Evolutionary conservation across 2,888 invertebrate genomes (phyloP).

Genomic region (Ecliptopera silaceata): DNA sequence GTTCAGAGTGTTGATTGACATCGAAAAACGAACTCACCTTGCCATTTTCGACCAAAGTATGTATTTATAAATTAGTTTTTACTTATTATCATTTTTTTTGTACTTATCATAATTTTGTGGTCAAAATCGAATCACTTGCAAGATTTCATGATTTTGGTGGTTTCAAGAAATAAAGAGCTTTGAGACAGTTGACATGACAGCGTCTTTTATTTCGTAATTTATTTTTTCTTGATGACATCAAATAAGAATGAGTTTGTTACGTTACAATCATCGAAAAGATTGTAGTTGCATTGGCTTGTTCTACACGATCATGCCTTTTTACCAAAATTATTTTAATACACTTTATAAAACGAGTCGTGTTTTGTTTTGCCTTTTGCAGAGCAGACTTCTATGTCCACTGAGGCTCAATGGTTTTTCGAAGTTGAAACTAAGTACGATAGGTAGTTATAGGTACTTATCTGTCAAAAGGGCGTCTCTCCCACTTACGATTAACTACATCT

Average conservation of each 20-base stretch:
- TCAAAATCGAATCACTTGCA: slow-evolving; percentile 16
- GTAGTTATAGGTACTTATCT: no score
- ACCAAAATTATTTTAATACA: no score
- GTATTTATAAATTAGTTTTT: slow-evolving; percentile 25
- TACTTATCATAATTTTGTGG: slow-evolving; percentile 25
- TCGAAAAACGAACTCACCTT: slow-evolving; percentile 34
- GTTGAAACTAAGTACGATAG: no score
- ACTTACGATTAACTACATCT: not conserved
- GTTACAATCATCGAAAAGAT: no score
- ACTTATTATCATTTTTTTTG: slow-evolving; percentile 38
- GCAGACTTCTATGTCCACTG: no score
- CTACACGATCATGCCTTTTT: no score
- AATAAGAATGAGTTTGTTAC: not conserved
- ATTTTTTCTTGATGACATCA: slow-evolving; percentile 1
- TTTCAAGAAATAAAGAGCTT: slow-evolving; percentile 8
- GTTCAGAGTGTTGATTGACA: not conserved
- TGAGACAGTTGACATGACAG: slow-evolving; percentile 1
- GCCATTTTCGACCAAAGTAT: slow-evolving; percentile 39
- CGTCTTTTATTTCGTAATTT: slow-evolving; percentile 5
- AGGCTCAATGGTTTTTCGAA: no score
- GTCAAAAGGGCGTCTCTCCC: not conserved
- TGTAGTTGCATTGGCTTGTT: no score
- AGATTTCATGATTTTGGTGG: slow-evolving; percentile 14
- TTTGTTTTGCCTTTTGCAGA: no score
- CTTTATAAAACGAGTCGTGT: no score